A percentile compares a stretch with the other conserved stretches of the same genome.
phyloP scores from a whole-genome alignment of 2,797 vertebrate genomes.

The Sebastes steindachneri region DNA sequence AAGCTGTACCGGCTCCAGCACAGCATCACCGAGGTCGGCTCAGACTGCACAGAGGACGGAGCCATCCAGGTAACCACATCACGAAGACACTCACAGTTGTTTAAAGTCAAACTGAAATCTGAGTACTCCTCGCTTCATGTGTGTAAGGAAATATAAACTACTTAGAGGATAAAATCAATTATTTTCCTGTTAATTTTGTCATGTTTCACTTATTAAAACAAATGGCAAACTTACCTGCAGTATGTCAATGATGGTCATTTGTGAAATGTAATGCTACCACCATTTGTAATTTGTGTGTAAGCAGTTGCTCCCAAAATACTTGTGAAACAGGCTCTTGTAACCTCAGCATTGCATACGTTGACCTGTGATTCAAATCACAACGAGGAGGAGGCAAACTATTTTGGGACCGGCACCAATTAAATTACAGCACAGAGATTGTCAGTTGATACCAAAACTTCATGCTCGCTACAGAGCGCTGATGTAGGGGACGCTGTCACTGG shows the following conservation, averaged over 20 bases:
- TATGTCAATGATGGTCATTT: rapidly evolving
- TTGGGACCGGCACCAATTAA: not conserved
- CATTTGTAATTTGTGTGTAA: not conserved
- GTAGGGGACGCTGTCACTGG: not conserved
- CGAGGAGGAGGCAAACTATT: not conserved
- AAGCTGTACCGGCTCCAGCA: constrained; percentile 97
- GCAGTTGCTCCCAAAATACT: not conserved
- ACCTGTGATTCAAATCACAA: not conserved
- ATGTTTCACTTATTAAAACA: not conserved
- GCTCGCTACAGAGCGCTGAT: rapidly evolving
- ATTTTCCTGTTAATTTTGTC: not conserved
- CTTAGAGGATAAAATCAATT: not conserved
- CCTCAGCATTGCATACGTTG: too few species aligned
- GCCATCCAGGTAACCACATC: constrained; percentile 90
- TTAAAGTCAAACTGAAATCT: not conserved
- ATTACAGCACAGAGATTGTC: not conserved
- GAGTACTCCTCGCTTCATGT: not conserved
- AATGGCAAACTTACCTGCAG: not conserved
- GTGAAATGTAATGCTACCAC: not conserved
- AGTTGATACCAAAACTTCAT: not conserved
- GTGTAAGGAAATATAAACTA: not conserved
- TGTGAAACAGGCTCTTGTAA: too few species aligned
- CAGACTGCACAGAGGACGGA: constrained; percentile 91
- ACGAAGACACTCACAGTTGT: not conserved
- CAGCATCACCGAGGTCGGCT: constrained; percentile 97